phyloP scores from a whole-genome alignment of 2,888 invertebrate species.

The Drosophila algonquin region DNA sequence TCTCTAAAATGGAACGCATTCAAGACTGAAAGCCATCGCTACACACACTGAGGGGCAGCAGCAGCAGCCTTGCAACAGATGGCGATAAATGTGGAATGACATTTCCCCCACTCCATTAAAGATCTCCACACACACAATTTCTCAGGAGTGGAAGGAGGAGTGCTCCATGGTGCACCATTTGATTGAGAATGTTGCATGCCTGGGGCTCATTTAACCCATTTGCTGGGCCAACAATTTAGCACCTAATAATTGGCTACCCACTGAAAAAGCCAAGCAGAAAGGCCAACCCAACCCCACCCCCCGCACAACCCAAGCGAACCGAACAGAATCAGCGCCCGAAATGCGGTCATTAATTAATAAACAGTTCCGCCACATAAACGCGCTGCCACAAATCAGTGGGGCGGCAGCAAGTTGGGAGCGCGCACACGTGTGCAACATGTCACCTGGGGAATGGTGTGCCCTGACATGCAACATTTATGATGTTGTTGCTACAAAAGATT shows the following conservation, averaged over 20 bases:
- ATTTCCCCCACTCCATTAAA: background rate
- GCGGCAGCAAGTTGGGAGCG: conserved; percentile 15
- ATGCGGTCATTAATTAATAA: conserved; percentile 55
- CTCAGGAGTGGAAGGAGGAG: background rate
- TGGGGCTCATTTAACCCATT: conserved; percentile 28
- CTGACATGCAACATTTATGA: conserved; percentile 43
- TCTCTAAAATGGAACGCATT: background rate
- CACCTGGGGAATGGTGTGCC: conserved; percentile 42
- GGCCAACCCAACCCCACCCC: conserved; percentile 14
- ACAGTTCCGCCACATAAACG: conserved; percentile 55
- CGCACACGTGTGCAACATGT: conserved; percentile 58
- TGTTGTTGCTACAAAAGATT: conserved; percentile 41
- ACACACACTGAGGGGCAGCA: background rate
- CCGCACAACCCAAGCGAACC: background rate
- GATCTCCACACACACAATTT: background rate
- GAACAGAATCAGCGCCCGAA: conserved; percentile 35
- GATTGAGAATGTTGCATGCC: conserved; percentile 40
- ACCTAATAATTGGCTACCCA: conserved; percentile 55
- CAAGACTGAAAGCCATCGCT: background rate
- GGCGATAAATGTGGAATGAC: background rate
- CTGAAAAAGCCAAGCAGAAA: conserved; percentile 27
- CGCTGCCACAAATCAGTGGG: conserved; percentile 51
- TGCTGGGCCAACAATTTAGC: conserved; percentile 53
- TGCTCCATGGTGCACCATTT: background rate
- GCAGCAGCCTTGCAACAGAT: background rate